Evolutionary conservation across 2,113 vertebrate species (phyloP), one percentile per base, ranked within the genome.

Genomic region (Caloenas nicobarica): DNA sequence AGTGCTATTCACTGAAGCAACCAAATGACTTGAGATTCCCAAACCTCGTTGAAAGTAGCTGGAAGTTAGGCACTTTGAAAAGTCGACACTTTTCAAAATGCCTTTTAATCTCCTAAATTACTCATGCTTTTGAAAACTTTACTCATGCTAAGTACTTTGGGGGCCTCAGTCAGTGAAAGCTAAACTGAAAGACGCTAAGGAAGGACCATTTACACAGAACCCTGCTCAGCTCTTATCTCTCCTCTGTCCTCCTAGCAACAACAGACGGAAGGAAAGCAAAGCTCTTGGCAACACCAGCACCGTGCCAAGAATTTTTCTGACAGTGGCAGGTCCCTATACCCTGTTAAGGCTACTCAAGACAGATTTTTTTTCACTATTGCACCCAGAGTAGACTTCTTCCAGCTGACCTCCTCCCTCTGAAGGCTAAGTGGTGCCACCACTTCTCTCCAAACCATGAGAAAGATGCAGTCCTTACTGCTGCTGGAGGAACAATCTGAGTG

Each of bases 51-150:
- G 85, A 93, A 96, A 91, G 83, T 72, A 19, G 2, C 48, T 91
- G 69, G 77, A 93, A 95, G 86, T 90, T 76, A 94, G 80, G 76
- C 80, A 93, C 57, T 94, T 95, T 57, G 60, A 81, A 88, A 96
- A 94, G 88, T 65, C 0, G 10, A 86, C 92, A 72, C 83, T 94
- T 94, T 85, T 36, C 86, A 94, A 95, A 96, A 94, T 65, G 81
- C 36, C 89, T 95, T 94, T 91, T 95, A 95, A 95, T 88, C 78
- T 91, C 74, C 84, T 81, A 96, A 96, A 95, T 91, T 86, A 92
- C 93, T 85, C 70, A 73, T 1, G 85, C 81, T 95, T 93, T 92
- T 87, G 70, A 94, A 95, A 97, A 93, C 83, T 95, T 95, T 91
- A 56, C 80, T 83, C 68, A 71, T 70, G 71, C 76, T 91, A 95